A percentile compares a stretch with the other conserved stretches of the same genome.
Evolutionary conservation across 2,888 invertebrate genomes (phyloP).

Genomic region (Amiota minor): DNA sequence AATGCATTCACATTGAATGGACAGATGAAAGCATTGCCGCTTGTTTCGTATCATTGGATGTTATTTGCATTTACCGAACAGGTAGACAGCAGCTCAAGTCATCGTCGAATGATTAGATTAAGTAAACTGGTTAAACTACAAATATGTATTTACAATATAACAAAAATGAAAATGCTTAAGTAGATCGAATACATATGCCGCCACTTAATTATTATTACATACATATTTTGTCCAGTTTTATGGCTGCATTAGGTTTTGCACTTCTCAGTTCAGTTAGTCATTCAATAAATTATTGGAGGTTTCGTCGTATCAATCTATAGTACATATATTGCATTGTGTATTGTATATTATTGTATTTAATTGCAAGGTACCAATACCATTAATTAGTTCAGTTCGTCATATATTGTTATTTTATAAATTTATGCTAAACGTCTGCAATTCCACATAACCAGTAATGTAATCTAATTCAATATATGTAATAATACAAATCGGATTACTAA

Average conservation of each 20-base stretch:
- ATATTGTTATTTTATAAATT: no score
- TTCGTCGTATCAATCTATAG: no score
- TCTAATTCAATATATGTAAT: no score
- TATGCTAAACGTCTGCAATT: no score
- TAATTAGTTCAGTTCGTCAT: no score
- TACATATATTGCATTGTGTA: no score
- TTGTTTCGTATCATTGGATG: not conserved
- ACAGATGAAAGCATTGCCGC: not conserved
- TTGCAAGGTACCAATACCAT: no score
- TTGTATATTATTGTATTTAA: no score
- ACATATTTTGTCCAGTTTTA: not conserved
- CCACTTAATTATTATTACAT: not conserved
- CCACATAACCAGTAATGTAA: no score
- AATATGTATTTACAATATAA: no score
- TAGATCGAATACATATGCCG: not conserved
- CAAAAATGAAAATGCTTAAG: not conserved
- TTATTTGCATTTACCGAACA: not conserved
- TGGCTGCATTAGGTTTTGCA: not conserved
- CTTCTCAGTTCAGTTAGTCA: not conserved
- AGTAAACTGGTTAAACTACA: constrained; percentile 13
- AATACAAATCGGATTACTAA: no score
- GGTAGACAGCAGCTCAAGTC: not conserved
- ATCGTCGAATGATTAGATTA: constrained; percentile 30
- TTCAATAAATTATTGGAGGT: not conserved
- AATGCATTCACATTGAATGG: not conserved